Percentiles rank a stretch among this genome's conserved stretches.
Evolutionary conservation across 64 coral and sea anemone genomes (phyloP).

Genomic region (Acropora tenuis): DNA sequence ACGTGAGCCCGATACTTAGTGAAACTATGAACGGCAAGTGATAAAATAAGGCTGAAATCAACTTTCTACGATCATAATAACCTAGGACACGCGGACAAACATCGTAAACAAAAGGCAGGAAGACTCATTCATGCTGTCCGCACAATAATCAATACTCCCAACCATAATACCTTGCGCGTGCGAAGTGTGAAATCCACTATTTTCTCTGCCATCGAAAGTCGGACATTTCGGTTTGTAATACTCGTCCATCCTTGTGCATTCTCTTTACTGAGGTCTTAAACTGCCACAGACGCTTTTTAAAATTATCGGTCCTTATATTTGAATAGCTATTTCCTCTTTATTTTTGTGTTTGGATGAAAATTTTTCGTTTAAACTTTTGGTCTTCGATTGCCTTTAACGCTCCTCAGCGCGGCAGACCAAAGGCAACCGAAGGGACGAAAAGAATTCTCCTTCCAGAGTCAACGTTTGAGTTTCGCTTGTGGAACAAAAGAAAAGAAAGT

Average conservation of each 20-base stretch:
- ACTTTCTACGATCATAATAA: too few species aligned
- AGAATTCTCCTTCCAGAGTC: slow-evolving; percentile 21
- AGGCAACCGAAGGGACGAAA: neutral
- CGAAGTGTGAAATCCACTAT: slow-evolving; percentile 11
- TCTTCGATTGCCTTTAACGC: slow-evolving; percentile 21
- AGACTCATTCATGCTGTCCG: too few species aligned
- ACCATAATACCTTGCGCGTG: slow-evolving; percentile 15
- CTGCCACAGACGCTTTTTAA: neutral
- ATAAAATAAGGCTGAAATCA: too few species aligned
- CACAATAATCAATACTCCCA: neutral
- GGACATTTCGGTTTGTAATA: neutral
- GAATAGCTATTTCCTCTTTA: neutral
- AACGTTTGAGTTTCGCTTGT: neutral
- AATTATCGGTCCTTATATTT: neutral
- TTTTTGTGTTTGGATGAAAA: neutral
- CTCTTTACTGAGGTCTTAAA: neutral
- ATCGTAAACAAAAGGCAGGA: too few species aligned
- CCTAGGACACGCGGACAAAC: too few species aligned
- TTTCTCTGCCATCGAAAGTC: neutral
- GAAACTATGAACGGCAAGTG: too few species aligned
- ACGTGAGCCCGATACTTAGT: too few species aligned
- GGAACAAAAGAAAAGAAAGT: slow-evolving; percentile 3
- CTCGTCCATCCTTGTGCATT: neutral
- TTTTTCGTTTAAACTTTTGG: neutral
- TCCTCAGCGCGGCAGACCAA: neutral